Evolutionary conservation across 2,888 invertebrate species (phyloP), one percentile per base, ranked within the genome.

Genomic region (Sphecodes monilicornis): DNA sequence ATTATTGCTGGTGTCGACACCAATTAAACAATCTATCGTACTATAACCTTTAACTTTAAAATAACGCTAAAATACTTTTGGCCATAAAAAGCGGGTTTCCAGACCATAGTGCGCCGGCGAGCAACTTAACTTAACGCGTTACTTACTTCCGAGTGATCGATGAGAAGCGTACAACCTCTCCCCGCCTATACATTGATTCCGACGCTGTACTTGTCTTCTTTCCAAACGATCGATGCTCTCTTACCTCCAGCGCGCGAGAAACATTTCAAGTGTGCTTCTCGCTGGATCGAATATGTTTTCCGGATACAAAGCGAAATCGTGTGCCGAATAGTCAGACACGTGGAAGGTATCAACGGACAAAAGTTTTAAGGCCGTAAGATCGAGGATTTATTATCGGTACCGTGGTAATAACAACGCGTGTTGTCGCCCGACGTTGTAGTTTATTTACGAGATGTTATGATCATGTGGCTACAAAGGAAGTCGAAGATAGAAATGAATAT

Each of bases 391-490:
- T 60, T 60, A 29, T 60, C 29, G 22, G 4, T 1, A 1, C 29
- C 32, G 66, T 10, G 66, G 36, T 4, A 36, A 36, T 22, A 36
- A 22, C 22, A 18, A 4, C 22, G 36, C 3, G 66, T 66, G 36
- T 66, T 36, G 36, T 36, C 22, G 66, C 66, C 22, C 32, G 66
- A 10, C 36, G 66, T 66, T 66, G 36, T 36, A 66, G 36, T 66
- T 66, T 66, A 36, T 66, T 66, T 66, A 66, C 66, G 66, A 36
- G 66, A 22, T 36, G 66, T 66, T 36, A 36, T 22, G 66, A 66
- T 66, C 11, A 66, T 22, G 10, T 8, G 10, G 36, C 22, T 18
- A 36, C 66, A 36, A 36, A 66, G 10, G 36, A 36, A 66, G 36
- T 36, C 66, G 66, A 66, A 66, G 66, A 66, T 22, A 66, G 66